Conservation (phyloP, 2,888 invertebrate genomes). For the Penaeus monodon region DNA sequence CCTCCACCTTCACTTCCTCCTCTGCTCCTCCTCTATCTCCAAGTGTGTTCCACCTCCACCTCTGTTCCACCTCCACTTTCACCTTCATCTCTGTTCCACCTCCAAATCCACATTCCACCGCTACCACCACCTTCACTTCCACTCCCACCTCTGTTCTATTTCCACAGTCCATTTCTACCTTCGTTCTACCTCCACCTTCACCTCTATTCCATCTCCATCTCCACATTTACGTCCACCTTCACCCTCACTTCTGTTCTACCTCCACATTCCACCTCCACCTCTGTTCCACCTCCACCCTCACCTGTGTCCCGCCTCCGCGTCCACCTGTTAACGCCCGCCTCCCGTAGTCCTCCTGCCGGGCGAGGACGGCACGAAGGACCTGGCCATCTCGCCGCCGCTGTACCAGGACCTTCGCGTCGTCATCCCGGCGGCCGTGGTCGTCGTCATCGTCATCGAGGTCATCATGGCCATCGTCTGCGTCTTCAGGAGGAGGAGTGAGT, state of each 20-base stretch:
- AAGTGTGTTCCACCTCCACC: background rate
- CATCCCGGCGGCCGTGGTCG: conserved; percentile 59
- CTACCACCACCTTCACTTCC: background rate
- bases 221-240: too few species aligned
- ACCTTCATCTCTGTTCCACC: background rate
- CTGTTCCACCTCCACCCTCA: background rate
- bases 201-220: too few species aligned
- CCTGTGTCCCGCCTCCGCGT: too few species aligned
- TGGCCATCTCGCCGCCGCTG: conserved; percentile 52
- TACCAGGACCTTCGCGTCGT: conserved; percentile 61
- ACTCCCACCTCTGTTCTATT: background rate
- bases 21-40: background rate
- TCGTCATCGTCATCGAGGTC: conserved; percentile 55
- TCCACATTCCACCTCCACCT: too few species aligned
- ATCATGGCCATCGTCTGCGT: conserved; percentile 63
- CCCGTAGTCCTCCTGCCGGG: conserved; percentile 38
- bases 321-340: background rate
- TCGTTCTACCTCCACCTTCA: too few species aligned
- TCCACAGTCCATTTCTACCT: background rate
- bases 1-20: background rate
- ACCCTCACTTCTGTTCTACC: too few species aligned
- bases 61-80: background rate
- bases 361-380: conserved; percentile 10
- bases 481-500: conserved; percentile 63
- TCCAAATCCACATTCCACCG: too few species aligned